Evolutionary conservation across 2,797 vertebrate species (phyloP), one percentile per base, ranked within the genome.

Genomic region (Pseudochromis fuscus): DNA sequence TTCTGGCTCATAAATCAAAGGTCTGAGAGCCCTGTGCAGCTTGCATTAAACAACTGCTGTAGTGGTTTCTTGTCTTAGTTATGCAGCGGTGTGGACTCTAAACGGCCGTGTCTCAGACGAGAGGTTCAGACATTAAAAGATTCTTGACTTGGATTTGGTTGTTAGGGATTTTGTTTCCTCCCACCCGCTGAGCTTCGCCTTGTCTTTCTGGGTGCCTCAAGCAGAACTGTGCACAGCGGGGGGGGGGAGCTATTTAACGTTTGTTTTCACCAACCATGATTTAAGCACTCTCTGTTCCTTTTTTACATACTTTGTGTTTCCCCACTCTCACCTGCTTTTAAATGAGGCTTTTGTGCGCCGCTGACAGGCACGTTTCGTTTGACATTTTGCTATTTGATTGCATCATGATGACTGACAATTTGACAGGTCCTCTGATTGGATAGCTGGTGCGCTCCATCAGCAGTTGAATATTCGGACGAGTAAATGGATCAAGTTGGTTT

Each of bases 81-180:
- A 65, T 65, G 64, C 72, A 74, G 28, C 12, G 6, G 48, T 56
- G 61, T 23, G 7, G 49, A 18, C 72, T 40, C 75, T 46, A 64
- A 52, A 68, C 2, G 35, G 24, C 67, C 37, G 70, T 49, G 73
- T 40, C 76, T 53, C 78, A 79, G 78, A 86, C 15, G 55, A 64
- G 72, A 42, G 67, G 23, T 67, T 68, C 69, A 68, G 72, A 77
- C 79, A 45, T 81, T 78, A 60, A 79, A 77, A 83, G 81, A 86
- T 90, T 88, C 83, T 77, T 77, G 72, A 85, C 86, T 86, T 60
- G 66, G 86, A 86, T 90, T 89, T 87, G 73, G 88, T 90, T 89
- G 90, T 89, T 75, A 83, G 76, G 87, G 83, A 81, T 83, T 88
- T 86, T 60, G 51, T 48, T 44, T 2, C n/a, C 11, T 23, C 21